Base-by-base conservation (phyloP, 1,140 invertebrate species). In the Zelostemma sp. region DNA sequence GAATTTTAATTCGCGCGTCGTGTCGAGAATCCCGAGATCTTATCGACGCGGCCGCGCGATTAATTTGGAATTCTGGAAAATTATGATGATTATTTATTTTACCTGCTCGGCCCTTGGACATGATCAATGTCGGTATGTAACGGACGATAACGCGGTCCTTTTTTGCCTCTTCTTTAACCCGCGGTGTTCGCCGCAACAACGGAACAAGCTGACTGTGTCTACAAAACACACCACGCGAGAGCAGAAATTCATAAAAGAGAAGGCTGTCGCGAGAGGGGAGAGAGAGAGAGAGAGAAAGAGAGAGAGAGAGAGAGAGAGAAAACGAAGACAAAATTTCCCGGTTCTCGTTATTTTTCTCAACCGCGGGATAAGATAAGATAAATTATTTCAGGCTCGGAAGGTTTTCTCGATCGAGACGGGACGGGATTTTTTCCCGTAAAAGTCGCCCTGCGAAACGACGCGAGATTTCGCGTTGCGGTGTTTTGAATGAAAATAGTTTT, bases 51-150 rank as follows among this genome's bases (percentile, higher is more conserved):
- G 43, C 43, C 19, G 47, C 43, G 55, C 61, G 59, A 67, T 71
- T 55, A 50, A 53, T 67, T 63, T 50, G 40, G 59, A 50, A 67
- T 56, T 46, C 48, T 64, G 60, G 51, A 72, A 67, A 67, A 72
- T 72, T 63, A 72, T 64, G 68, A 70, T 65, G 51, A 66, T 66
- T 62, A 66, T 71, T 65, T 61, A 65, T 71, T 71, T 66, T 71
- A 71, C 68, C 68, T 66, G 68, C 43, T 28, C 25, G 56, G 45
- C 50, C 49, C 41, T 60, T 63, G 68, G 41, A 64, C 68, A 67
- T 72, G 68, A 72, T 72, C 60, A 63, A 72, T 72, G 59, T 67
- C 68, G 68, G 58, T 71, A 66, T 71, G 54, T 66, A 71, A 71
- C 68, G 9, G 63, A 63, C 63, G 68, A 59, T 71, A 70, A 65